These are phyloP conservation scores for Asobara japonica DNA, from an alignment of 1,140 invertebrate genomes.

Conservation along the genomic window DNA sequence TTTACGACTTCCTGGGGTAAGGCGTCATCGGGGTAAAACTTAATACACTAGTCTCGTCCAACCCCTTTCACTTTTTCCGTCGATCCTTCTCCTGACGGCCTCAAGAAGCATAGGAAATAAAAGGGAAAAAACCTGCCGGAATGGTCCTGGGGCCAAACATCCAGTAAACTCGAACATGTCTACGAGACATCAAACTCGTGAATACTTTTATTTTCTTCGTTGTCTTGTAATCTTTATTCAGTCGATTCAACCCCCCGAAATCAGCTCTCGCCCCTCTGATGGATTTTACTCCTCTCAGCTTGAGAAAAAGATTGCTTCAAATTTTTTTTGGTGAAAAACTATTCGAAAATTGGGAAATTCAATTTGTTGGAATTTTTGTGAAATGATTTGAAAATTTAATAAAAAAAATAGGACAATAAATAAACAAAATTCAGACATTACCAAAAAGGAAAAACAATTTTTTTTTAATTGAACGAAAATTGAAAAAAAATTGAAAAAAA, in stretches of 20 bases:
- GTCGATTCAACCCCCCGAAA: not conserved
- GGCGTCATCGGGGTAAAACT: constrained; percentile 10
- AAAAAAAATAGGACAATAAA: too few relatives aligned
- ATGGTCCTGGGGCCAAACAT: not conserved
- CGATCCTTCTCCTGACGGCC: not conserved
- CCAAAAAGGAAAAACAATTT: too few relatives aligned
- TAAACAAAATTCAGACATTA: too few relatives aligned
- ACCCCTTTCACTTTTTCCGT: not conserved
- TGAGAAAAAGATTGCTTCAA: too few relatives aligned
- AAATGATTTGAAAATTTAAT: too few relatives aligned
- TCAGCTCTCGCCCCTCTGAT: not conserved
- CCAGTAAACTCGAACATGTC: not conserved
- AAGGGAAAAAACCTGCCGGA: not conserved
- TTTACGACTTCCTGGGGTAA: not conserved
- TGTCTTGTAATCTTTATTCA: not conserved
- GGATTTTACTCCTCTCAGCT: not conserved
- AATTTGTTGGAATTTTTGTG: too few relatives aligned
- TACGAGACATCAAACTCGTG: not conserved
- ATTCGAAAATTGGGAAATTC: too few relatives aligned
- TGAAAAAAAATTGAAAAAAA: too few relatives aligned
- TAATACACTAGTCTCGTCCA: constrained; percentile 2
- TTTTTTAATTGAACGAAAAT: too few relatives aligned
- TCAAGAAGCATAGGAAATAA: not conserved
- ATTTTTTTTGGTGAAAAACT: too few relatives aligned
- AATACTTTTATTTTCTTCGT: constrained; percentile 7